Evolutionary conservation across 2,113 vertebrate genomes (phyloP), one percentile per base, ranked within the genome.

Genomic region (Passer domesticus): DNA sequence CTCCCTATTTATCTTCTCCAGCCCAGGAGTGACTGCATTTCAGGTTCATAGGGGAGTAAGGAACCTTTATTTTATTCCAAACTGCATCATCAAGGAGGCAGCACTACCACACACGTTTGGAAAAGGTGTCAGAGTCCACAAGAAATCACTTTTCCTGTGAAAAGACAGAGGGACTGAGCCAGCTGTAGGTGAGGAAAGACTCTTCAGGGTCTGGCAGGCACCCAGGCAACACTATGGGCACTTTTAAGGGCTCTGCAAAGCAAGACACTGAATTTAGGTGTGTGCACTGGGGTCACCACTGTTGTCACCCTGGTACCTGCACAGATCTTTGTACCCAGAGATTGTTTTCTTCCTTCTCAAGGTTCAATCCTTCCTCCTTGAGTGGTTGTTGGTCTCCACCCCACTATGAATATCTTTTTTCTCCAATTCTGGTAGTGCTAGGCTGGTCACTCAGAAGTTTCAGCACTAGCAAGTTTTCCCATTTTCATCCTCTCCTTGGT

Each of bases 61-160:
- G 19, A 46, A 15, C 16, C 3, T 69, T 52, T 33, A 12, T 78
- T 81, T 86, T 25, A n/a, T 59, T 39, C 77, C 63, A 76, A 49
- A 69, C 7, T 55, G 11, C 17, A 6, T 66, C 27, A 22, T 37
- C 70, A 64, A 64, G 23, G 35, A 60, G 39, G 8, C 25, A 69
- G 20, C 47, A 43, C 64, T 33, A 39, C 23, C 21, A 58, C 27
- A 74, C 1, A 0, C 2, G 0, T 56, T 53, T 79, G 74, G 19
- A 56, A 73, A 66, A 63, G 7, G 43, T 69, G 14, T 33, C 68
- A 66, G 50, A 44, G 9, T 14, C 79, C n/a, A 27, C 4, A 1
- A 76, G 43, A 58, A 62, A 63, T 46, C 41, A 37, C 25, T 92
- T 80, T 59, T 13, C 27, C 47, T 43, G 10, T 52, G 53, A 75